Percentiles rank a stretch among this genome's conserved stretches.
Conservation (phyloP, 2,888 invertebrate genomes). For the Thymelicus sylvestris region DNA sequence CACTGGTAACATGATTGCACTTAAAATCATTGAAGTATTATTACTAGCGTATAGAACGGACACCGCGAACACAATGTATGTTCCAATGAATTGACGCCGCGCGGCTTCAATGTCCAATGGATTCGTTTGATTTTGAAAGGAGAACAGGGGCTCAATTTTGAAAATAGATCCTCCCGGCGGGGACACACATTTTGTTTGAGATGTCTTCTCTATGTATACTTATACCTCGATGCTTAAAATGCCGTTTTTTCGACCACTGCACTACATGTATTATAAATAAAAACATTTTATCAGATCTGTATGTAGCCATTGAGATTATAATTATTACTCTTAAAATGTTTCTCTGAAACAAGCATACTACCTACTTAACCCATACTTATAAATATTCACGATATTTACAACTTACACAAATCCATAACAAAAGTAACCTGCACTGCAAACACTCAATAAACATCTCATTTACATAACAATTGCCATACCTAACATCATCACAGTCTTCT, state of each 20-base stretch:
- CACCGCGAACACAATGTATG: too few relatives aligned
- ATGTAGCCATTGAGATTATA: constrained; percentile 4
- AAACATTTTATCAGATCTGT: constrained; percentile 3
- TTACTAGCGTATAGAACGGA: too few relatives aligned
- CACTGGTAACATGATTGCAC: constrained; percentile 3
- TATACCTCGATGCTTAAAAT: too few relatives aligned
- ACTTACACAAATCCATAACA: constrained; percentile 4
- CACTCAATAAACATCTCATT: constrained; percentile 56
- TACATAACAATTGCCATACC: constrained; percentile 65
- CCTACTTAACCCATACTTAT: constrained; percentile 2
- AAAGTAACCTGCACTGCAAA: constrained; percentile 38
- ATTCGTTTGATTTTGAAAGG: too few relatives aligned
- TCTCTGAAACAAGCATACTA: constrained; percentile 7
- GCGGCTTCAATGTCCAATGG: too few relatives aligned
- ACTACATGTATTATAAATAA: background rate
- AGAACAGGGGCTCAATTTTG: too few relatives aligned
- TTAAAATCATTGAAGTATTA: too few relatives aligned
- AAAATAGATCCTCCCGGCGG: too few relatives aligned
- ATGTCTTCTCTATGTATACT: too few relatives aligned
- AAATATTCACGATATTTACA: constrained; percentile 16
- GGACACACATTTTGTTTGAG: too few relatives aligned
- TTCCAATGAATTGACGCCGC: too few relatives aligned
- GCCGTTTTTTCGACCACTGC: background rate
- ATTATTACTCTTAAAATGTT: background rate
- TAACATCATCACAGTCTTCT: constrained; percentile 83